Evolutionary conservation across 2,113 vertebrate genomes (phyloP).

Genomic region (Notarius quadriscutis): DNA sequence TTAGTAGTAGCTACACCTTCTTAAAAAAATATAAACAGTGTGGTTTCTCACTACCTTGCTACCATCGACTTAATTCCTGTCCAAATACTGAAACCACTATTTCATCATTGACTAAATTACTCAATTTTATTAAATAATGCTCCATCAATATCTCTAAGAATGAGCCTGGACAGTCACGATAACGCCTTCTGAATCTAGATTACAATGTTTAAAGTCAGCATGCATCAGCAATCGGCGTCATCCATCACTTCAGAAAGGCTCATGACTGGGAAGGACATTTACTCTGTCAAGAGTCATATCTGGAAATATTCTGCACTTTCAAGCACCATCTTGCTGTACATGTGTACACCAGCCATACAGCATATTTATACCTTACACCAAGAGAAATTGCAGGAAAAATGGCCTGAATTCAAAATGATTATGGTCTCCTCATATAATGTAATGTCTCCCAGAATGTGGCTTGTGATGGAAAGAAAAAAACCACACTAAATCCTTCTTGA

Average conservation of each 20-base stretch:
- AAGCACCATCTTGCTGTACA: background rate
- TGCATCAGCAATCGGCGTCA: background rate
- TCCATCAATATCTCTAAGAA: background rate
- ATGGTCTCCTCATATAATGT: background rate
- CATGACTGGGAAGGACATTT: background rate
- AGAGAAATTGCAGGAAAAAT: background rate
- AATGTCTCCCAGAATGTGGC: slow-evolving; percentile 3
- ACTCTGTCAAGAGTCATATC: background rate
- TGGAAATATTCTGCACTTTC: background rate
- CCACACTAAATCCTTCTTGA: background rate
- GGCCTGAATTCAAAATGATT: background rate
- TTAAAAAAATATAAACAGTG: background rate
- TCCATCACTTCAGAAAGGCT: background rate
- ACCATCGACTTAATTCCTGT: background rate
- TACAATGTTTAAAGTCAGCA: background rate
- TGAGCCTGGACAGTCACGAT: background rate
- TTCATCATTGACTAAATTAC: background rate
- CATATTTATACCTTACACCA: background rate
- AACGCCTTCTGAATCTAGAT: background rate
- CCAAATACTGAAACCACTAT: background rate
- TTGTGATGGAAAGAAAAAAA: slow-evolving; percentile 13
- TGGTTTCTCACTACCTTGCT: background rate
- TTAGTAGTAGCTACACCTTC: background rate
- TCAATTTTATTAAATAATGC: background rate
- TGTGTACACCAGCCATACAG: background rate